Percentiles rank a stretch among this genome's conserved stretches.
Conservation (phyloP, 2,797 vertebrate genomes). For the Sparidentex hasta region DNA sequence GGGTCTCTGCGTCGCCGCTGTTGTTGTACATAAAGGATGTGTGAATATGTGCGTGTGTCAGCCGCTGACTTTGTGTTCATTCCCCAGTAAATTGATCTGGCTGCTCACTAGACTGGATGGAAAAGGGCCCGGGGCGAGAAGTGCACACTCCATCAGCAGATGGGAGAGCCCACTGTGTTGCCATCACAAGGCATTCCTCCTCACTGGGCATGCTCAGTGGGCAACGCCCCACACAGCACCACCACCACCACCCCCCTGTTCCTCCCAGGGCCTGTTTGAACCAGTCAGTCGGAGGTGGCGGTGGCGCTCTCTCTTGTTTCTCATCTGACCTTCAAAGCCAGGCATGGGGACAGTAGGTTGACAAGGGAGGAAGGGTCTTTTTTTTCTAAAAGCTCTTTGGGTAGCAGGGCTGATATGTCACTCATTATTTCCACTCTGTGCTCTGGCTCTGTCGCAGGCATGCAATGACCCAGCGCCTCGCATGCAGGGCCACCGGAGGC, state of each 20-base stretch:
- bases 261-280: slow-evolving; percentile 78
- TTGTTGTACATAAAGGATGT: slow-evolving; percentile 65
- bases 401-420: slow-evolving; percentile 71
- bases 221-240: slow-evolving; percentile 58
- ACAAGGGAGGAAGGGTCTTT: slow-evolving; percentile 55
- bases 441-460: slow-evolving; percentile 62
- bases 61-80: slow-evolving; percentile 80
- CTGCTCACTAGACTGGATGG: slow-evolving; percentile 91
- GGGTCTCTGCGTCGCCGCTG: slow-evolving; percentile 38
- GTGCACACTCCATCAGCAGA: slow-evolving; percentile 86
- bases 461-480: slow-evolving; percentile 37
- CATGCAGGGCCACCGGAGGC: slow-evolving; percentile 36
- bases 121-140: slow-evolving; percentile 84
- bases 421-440: slow-evolving; percentile 78
- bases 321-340: slow-evolving; percentile 82
- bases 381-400: slow-evolving; percentile 76
- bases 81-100: slow-evolving; percentile 90
- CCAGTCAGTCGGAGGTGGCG: slow-evolving; percentile 72
- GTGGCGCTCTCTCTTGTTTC: slow-evolving; percentile 66
- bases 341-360: slow-evolving; percentile 69
- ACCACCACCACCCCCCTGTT: slow-evolving; percentile 4
- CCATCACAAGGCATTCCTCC: slow-evolving; percentile 85
- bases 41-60: slow-evolving; percentile 59
- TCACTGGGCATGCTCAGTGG: slow-evolving; percentile 84
- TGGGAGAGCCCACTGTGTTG: slow-evolving; percentile 88